These are phyloP conservation scores for Gymnocheta viridis DNA, from an alignment of 2,888 invertebrate species.

Conservation along the genomic window DNA sequence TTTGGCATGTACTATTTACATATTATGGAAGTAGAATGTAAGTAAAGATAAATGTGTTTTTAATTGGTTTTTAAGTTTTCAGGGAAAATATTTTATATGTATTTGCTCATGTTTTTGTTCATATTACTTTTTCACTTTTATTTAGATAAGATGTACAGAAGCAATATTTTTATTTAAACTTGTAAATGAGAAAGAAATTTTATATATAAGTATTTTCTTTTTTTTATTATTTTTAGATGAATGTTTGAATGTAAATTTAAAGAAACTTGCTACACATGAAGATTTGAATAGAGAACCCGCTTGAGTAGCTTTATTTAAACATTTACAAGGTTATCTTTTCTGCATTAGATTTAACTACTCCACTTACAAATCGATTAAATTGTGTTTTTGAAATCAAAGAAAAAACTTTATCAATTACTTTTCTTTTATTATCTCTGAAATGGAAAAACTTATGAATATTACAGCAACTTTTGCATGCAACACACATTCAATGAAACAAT, in stretches of 20 bases:
- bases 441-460: neutral
- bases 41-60: constrained; percentile 68
- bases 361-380: constrained; percentile 52
- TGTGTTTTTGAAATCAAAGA: constrained; percentile 39
- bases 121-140: constrained; percentile 22
- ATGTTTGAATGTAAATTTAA: neutral
- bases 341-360: constrained; percentile 9
- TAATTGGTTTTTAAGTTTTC: constrained; percentile 68
- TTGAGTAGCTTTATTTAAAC: constrained; percentile 8
- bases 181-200: constrained; percentile 28
- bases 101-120: constrained; percentile 9
- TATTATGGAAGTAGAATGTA: constrained; percentile 50
- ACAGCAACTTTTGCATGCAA: neutral
- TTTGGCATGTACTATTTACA: constrained; percentile 39
- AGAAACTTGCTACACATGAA: neutral
- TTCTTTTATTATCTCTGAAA: neutral
- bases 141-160: constrained; percentile 14
- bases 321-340: neutral
- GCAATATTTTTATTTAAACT: constrained; percentile 45
- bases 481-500: neutral
- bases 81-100: constrained; percentile 44
- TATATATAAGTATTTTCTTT: neutral
- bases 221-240: neutral
- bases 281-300: too few relatives aligned
- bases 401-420: constrained; percentile 24